Evolutionary conservation across 2,797 vertebrate species (phyloP).

Genomic region (Intellagama lesueurii): DNA sequence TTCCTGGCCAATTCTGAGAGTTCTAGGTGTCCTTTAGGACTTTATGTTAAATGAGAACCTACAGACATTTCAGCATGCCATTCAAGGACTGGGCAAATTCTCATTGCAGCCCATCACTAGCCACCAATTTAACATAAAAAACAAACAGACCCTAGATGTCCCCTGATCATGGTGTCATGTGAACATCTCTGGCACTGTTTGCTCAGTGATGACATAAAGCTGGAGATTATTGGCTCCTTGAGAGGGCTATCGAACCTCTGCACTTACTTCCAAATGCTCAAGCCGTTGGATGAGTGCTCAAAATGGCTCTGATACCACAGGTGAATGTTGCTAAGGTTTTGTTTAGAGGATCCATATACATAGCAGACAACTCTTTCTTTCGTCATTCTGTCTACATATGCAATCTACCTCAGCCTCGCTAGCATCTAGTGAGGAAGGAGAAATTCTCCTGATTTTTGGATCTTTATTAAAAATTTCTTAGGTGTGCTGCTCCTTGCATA

Average conservation of each 20-base stretch:
- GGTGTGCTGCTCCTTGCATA: neutral
- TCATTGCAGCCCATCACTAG: neutral
- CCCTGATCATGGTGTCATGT: neutral
- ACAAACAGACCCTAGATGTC: neutral
- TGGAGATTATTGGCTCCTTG: neutral
- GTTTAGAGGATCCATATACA: neutral
- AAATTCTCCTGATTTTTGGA: neutral
- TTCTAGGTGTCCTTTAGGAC: neutral
- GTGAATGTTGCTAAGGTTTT: neutral
- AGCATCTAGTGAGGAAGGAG: neutral
- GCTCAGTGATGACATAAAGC: conserved; percentile 1
- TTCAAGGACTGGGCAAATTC: neutral
- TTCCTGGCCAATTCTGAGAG: neutral
- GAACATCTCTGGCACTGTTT: neutral
- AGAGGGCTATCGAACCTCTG: neutral
- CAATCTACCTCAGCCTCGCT: neutral
- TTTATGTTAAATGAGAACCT: neutral
- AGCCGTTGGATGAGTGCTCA: neutral
- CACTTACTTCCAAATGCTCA: neutral
- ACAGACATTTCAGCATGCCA: neutral
- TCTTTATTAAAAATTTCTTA: neutral
- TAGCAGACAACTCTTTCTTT: neutral
- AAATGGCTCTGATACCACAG: neutral
- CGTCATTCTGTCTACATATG: neutral
- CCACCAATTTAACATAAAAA: neutral